These are phyloP conservation scores for Thymelicus acteon DNA, from an alignment of 2,888 invertebrate genomes.

Conservation along the genomic window DNA sequence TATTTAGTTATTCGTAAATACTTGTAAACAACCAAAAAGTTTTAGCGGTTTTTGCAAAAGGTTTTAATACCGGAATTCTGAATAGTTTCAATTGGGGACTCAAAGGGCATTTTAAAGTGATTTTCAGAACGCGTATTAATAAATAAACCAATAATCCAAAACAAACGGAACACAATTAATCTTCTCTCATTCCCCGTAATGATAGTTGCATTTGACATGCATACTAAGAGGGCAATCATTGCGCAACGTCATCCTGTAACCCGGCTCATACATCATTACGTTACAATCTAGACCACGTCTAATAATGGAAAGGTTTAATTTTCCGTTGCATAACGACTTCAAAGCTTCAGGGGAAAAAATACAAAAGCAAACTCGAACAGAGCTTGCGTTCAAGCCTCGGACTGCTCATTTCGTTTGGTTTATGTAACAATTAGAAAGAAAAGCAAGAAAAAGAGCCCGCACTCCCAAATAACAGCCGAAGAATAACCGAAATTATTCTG, in stretches of 20 bases:
- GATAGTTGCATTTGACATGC: slow-evolving; percentile 30
- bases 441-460: slow-evolving; percentile 63
- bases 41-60: too few species aligned
- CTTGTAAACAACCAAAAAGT: too few species aligned
- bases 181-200: slow-evolving; percentile 15
- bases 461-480: slow-evolving; percentile 61
- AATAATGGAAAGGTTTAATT: slow-evolving; percentile 29
- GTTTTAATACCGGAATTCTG: too few species aligned
- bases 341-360: slow-evolving; percentile 13
- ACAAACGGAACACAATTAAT: neutral
- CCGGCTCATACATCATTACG: slow-evolving; percentile 32
- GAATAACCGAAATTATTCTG: slow-evolving; percentile 59
- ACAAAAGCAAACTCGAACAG: slow-evolving; percentile 16
- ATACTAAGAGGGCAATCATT: slow-evolving; percentile 25
- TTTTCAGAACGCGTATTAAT: neutral
- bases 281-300: slow-evolving; percentile 24
- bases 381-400: slow-evolving; percentile 43
- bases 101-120: too few species aligned
- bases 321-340: slow-evolving; percentile 23
- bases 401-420: slow-evolving; percentile 70
- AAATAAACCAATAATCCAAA: neutral
- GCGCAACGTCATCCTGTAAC: slow-evolving; percentile 19
- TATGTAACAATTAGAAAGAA: slow-evolving; percentile 73
- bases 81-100: too few species aligned
- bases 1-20: too few species aligned